A percentile compares a stretch with the other conserved stretches of the same genome.
These are phyloP conservation scores for Athalia rosae DNA, from an alignment of 2,888 invertebrate genomes.

Conservation along the genomic window DNA sequence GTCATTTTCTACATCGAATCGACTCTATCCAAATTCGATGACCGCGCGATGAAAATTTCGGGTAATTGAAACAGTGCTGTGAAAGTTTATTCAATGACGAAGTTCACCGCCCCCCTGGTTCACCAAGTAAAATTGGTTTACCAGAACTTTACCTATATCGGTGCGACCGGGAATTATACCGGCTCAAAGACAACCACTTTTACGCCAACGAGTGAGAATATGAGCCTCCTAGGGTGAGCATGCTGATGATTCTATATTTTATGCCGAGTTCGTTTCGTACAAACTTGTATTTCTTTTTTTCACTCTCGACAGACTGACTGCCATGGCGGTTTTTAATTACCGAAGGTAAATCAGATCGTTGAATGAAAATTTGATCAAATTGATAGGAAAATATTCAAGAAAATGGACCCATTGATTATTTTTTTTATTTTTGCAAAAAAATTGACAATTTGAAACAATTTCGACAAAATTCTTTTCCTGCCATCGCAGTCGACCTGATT, in stretches of 20 bases:
- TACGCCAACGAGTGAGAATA: conserved; percentile 48
- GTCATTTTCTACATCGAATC: background rate
- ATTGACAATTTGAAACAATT: too few relatives aligned
- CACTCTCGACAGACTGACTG: background rate
- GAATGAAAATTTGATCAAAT: too few relatives aligned
- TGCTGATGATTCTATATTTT: background rate
- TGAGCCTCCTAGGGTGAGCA: conserved; percentile 61
- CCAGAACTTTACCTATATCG: conserved; percentile 50
- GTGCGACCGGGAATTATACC: background rate
- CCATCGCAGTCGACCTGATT: too few relatives aligned
- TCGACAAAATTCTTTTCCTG: too few relatives aligned
- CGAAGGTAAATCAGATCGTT: too few relatives aligned
- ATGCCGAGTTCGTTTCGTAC: background rate
- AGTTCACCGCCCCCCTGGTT: conserved; percentile 53
- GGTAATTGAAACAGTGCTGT: conserved; percentile 19
- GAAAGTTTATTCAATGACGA: conserved; percentile 50
- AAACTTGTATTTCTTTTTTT: background rate
- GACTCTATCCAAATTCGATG: background rate
- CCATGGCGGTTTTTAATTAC: too few relatives aligned
- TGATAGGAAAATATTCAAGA: too few relatives aligned
- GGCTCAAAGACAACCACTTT: background rate
- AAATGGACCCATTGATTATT: too few relatives aligned
- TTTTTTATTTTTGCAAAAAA: too few relatives aligned
- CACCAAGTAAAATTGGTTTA: conserved; percentile 55
- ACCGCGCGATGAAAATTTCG: conserved; percentile 21